Conservation (phyloP, 2,113 vertebrate species). For the Ranitomeya imitator region DNA sequence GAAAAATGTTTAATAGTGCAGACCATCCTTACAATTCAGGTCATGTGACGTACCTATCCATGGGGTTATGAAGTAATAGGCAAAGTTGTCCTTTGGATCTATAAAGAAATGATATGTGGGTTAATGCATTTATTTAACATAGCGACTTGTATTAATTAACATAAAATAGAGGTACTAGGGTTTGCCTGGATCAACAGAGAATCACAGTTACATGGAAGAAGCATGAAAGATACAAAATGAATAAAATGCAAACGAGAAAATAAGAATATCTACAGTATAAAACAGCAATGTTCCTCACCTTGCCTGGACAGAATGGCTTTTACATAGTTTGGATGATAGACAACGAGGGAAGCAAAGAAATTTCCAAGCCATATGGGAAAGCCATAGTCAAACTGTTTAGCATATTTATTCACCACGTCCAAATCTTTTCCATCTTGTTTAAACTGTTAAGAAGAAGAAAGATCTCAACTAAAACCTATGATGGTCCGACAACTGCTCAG, state of each 20-base stretch:
- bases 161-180: no score
- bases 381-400: conserved; percentile 45
- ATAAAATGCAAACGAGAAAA: not conserved
- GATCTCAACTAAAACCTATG: not conserved
- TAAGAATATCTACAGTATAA: not conserved
- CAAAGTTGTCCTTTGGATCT: conserved; percentile 41
- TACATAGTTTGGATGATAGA: conserved; percentile 58
- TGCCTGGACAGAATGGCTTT: conserved; percentile 50
- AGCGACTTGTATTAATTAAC: no score
- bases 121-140: no score
- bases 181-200: no score
- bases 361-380: conserved; percentile 53
- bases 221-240: not conserved
- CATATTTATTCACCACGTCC: not conserved
- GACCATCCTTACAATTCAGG: not conserved
- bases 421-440: conserved; percentile 37
- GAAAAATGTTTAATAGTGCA: not conserved
- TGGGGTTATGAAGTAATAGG: not conserved
- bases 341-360: not conserved
- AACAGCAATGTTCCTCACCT: conserved; percentile 3
- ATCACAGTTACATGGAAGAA: no score
- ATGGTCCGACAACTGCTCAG: no score
- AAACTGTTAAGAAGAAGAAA: conserved; percentile 29
- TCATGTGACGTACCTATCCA: conserved; percentile 49
- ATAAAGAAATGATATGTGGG: not conserved